Conservation (phyloP, 2,797 vertebrate species). For the Nasua narica region DNA sequence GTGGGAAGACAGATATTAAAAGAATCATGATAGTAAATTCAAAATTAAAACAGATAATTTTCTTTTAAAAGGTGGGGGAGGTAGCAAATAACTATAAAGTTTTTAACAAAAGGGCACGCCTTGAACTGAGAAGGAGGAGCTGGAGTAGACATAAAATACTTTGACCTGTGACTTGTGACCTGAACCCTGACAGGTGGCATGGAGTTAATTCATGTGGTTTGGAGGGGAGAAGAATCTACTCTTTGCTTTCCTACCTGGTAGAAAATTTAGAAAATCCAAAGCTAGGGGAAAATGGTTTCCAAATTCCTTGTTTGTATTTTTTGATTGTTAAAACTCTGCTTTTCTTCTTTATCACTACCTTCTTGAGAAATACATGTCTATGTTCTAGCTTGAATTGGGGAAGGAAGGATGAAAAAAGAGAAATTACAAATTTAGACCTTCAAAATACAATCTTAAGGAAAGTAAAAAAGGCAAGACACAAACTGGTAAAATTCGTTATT, state of each 20-base stretch:
- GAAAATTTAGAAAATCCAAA: neutral
- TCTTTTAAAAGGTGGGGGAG: neutral
- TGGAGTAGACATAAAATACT: neutral
- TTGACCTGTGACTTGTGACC: neutral
- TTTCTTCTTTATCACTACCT: neutral
- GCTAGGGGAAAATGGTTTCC: neutral
- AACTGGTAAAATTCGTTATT: neutral
- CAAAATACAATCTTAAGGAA: neutral
- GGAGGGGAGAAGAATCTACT: neutral
- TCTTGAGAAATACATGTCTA: neutral
- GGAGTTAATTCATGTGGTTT: neutral
- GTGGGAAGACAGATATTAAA: neutral
- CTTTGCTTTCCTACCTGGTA: neutral
- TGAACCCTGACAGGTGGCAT: neutral
- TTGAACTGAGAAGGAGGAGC: neutral
- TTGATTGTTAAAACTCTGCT: neutral
- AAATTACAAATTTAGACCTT: neutral
- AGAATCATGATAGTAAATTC: neutral
- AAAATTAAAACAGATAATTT: neutral
- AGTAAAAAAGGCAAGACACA: neutral
- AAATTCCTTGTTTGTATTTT: neutral
- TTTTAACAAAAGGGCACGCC: neutral
- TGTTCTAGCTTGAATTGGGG: neutral
- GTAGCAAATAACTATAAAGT: neutral
- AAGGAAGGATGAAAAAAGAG: neutral